Percentiles rank a stretch among this genome's conserved stretches.
Conservation (phyloP, 2,888 invertebrate species). For the Cotesia congregata region DNA sequence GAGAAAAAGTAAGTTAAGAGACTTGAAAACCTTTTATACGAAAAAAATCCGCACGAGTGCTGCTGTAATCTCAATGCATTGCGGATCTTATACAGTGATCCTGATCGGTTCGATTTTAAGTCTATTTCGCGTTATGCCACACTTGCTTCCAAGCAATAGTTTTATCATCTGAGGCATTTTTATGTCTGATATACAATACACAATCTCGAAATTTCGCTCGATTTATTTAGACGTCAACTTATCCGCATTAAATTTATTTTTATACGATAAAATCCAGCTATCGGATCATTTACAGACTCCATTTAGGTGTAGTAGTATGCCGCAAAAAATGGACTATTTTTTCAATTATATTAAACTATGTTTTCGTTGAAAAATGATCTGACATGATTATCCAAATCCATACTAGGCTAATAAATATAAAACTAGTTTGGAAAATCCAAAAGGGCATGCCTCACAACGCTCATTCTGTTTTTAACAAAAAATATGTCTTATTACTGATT, state of each 20-base stretch:
- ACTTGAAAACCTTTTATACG: conserved; percentile 51
- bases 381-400: no score
- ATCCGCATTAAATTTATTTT: neutral
- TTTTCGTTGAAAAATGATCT: no score
- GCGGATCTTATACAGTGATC: conserved; percentile 52
- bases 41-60: conserved; percentile 57
- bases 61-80: conserved; percentile 58
- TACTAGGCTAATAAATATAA: no score
- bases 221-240: neutral
- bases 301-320: neutral
- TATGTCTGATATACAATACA: neutral
- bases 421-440: no score
- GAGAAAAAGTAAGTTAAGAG: conserved; percentile 20
- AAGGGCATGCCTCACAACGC: no score
- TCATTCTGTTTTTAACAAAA: no score
- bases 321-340: no score
- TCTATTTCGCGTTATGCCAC: conserved; percentile 14
- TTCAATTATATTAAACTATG: no score
- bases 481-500: no score
- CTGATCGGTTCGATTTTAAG: conserved; percentile 35
- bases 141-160: neutral
- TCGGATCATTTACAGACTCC: neutral
- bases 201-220: neutral
- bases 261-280: neutral
- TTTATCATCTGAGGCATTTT: neutral